Conservation (phyloP, 1,140 invertebrate genomes). For the Apis florea region DNA sequence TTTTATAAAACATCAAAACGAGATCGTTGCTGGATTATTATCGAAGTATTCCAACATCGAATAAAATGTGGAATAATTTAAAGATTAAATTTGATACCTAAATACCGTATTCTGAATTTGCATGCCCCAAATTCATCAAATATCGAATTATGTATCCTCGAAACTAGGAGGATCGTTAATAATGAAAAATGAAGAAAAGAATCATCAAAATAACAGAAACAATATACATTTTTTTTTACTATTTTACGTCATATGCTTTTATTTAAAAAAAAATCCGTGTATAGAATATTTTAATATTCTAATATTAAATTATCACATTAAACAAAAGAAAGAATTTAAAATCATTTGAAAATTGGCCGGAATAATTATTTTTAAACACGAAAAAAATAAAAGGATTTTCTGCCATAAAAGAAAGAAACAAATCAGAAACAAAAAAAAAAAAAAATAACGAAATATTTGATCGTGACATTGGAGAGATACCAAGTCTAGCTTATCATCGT, state of each 20-base stretch:
- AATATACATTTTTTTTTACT: no score
- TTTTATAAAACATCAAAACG: not conserved
- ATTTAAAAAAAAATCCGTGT: no score
- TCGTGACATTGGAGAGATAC: constrained; percentile 3
- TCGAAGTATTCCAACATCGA: not conserved
- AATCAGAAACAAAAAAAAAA: not conserved
- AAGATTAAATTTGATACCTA: not conserved
- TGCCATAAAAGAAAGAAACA: not conserved
- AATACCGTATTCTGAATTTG: no score
- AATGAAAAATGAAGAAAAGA: not conserved
- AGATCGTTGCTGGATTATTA: not conserved
- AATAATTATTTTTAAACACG: no score
- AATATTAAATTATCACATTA: no score
- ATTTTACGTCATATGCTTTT: no score
- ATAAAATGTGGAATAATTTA: not conserved
- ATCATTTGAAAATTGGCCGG: no score
- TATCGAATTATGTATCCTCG: not conserved
- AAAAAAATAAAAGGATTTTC: not conserved
- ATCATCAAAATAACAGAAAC: no score
- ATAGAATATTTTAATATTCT: no score
- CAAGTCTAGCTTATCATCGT: constrained; percentile 2
- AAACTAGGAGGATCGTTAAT: no score
- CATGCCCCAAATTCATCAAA: no score
- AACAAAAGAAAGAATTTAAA: no score
- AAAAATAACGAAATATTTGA: not conserved